phyloP scores from a whole-genome alignment of 2,113 vertebrate genomes.

The Saccopteryx leptura region DNA sequence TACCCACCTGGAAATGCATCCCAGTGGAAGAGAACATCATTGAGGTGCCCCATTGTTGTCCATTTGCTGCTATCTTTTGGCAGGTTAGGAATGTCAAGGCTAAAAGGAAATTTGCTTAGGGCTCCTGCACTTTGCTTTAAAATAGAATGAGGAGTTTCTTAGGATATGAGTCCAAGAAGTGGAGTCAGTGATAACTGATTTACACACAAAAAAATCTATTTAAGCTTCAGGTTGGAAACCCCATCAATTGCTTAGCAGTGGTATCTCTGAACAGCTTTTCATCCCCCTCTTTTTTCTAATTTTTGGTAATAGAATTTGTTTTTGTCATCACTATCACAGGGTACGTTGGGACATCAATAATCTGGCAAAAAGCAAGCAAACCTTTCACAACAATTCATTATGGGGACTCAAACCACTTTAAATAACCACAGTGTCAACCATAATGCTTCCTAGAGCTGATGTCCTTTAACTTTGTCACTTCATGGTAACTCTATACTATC shows the following conservation, averaged over 20 bases:
- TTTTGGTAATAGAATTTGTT: slow-evolving; percentile 44
- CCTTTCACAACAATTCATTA: slow-evolving; percentile 3
- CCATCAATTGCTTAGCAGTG: neutral
- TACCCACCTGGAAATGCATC: neutral
- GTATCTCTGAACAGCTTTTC: slow-evolving; percentile 51
- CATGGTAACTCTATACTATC: neutral
- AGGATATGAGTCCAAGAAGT: neutral
- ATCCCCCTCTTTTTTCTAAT: neutral
- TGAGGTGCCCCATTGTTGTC: neutral
- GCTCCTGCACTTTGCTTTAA: slow-evolving; percentile 13
- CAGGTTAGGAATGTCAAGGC: slow-evolving; percentile 28
- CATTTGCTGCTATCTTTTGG: neutral
- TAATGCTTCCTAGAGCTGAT: neutral
- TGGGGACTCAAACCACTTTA: neutral
- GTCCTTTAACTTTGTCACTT: slow-evolving; percentile 6
- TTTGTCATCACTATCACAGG: slow-evolving; percentile 14
- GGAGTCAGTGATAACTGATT: neutral
- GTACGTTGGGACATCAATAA: slow-evolving; percentile 8
- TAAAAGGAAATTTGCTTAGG: slow-evolving; percentile 7
- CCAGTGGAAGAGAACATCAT: neutral
- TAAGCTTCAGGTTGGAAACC: slow-evolving; percentile 36
- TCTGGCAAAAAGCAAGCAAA: slow-evolving; percentile 29
- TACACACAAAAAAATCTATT: slow-evolving; percentile 41
- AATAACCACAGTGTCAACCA: neutral
- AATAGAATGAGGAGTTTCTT: slow-evolving; percentile 44